These are phyloP conservation scores for Cyclina sinensis DNA, from an alignment of 1,140 invertebrate species.

Conservation along the genomic window DNA sequence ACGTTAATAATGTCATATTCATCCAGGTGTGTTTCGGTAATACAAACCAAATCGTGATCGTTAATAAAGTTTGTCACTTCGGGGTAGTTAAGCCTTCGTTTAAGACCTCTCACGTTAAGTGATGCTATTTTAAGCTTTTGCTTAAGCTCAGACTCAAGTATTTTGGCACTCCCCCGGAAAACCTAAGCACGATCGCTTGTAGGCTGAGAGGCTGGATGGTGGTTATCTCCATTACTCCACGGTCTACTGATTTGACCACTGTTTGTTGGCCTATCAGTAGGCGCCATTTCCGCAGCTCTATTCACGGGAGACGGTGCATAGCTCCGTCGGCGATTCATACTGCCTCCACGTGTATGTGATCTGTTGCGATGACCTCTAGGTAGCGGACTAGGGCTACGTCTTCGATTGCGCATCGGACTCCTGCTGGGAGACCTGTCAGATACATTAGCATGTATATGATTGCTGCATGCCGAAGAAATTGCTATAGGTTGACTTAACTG, in stretches of 20 bases:
- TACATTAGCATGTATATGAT: too few species aligned
- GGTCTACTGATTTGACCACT: not conserved
- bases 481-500: too few species aligned
- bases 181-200: not conserved
- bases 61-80: not conserved
- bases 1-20: not conserved
- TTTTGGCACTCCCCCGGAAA: not conserved
- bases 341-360: too few species aligned
- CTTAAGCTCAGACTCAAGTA: not conserved
- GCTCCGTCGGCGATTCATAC: not conserved
- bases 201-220: not conserved
- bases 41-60: not conserved
- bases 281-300: not conserved
- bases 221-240: not conserved
- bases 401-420: not conserved
- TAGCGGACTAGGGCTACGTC: too few species aligned
- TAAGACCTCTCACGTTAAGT: conserved; percentile 6
- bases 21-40: not conserved
- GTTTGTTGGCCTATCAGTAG: not conserved
- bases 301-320: not conserved
- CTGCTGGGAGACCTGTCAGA: too few species aligned
- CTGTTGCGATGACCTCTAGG: too few species aligned
- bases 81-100: not conserved
- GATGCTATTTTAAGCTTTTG: not conserved
- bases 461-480: too few species aligned